Percentiles rank a stretch among this genome's conserved stretches.
These are phyloP conservation scores for Ostrea denselamellosa DNA, from an alignment of 1,140 invertebrate genomes.

Conservation along the genomic window DNA sequence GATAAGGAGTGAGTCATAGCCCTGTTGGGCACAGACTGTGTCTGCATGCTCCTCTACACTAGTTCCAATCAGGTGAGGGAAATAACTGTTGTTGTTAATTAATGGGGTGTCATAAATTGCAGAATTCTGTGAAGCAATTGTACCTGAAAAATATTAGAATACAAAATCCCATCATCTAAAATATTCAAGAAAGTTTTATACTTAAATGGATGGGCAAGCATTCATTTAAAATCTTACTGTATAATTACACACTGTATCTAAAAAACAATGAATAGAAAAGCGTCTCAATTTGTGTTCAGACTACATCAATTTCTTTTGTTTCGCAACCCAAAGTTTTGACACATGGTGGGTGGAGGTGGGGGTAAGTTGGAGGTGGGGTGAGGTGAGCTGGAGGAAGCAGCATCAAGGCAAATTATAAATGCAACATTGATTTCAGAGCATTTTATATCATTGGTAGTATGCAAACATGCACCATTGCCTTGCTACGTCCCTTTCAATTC, in stretches of 20 bases:
- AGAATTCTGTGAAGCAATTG: background rate
- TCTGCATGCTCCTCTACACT: constrained; percentile 6
- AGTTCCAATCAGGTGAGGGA: background rate
- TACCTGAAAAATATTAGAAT: background rate
- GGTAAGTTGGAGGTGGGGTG: no score
- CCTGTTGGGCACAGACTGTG: constrained; percentile 7
- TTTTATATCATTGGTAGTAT: no score
- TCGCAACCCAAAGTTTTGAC: no score
- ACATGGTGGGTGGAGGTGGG: no score
- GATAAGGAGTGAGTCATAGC: background rate
- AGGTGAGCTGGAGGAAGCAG: no score
- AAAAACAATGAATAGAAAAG: no score
- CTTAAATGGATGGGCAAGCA: constrained; percentile 16
- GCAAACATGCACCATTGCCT: no score
- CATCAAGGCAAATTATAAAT: no score
- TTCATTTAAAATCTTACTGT: background rate
- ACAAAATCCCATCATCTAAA: background rate
- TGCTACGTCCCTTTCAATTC: no score
- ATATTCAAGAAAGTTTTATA: background rate
- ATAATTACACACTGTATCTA: background rate
- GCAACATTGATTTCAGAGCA: no score
- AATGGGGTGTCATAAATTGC: background rate
- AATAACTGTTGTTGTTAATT: constrained; percentile 16
- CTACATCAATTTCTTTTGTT: no score
- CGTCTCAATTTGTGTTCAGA: no score